Percentiles rank a stretch among this genome's conserved stretches.
Conservation (phyloP, 1,140 invertebrate species). For the Parasteatoda tepidariorum region DNA sequence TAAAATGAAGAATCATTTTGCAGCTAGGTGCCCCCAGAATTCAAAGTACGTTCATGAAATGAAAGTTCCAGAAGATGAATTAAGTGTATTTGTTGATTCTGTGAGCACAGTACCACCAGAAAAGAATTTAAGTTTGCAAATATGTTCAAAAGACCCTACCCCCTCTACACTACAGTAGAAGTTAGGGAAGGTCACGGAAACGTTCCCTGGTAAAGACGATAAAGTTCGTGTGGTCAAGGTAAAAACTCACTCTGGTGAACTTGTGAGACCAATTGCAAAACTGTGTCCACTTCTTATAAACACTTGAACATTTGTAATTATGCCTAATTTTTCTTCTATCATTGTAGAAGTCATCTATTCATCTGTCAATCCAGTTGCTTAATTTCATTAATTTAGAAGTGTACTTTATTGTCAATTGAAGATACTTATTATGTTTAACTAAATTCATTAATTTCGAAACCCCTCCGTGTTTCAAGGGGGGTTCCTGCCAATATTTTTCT, state of each 20-base stretch:
- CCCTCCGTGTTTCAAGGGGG: no score
- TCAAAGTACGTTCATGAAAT: conserved; percentile 11
- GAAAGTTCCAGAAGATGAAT: not conserved
- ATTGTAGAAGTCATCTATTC: no score
- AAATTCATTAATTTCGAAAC: no score
- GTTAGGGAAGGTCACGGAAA: not conserved
- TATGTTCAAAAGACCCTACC: not conserved
- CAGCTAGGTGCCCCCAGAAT: conserved; percentile 3
- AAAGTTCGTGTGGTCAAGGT: not conserved
- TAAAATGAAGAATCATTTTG: conserved; percentile 9
- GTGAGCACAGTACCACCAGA: not conserved
- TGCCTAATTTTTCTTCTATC: no score
- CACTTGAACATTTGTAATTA: no score
- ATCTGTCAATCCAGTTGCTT: no score
- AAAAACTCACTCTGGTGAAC: not conserved
- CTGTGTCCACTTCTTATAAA: conserved; percentile 5
- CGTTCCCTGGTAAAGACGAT: not conserved
- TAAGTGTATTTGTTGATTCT: not conserved
- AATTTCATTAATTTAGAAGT: no score
- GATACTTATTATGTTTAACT: no score
- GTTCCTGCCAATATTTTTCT: no score
- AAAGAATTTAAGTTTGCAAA: no score
- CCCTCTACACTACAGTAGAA: not conserved
- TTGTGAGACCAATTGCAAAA: conserved; percentile 9
- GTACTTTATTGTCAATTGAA: no score